Evolutionary conservation across 2,113 vertebrate genomes (phyloP), one percentile per base, ranked within the genome.

Genomic region (Procavia capensis): DNA sequence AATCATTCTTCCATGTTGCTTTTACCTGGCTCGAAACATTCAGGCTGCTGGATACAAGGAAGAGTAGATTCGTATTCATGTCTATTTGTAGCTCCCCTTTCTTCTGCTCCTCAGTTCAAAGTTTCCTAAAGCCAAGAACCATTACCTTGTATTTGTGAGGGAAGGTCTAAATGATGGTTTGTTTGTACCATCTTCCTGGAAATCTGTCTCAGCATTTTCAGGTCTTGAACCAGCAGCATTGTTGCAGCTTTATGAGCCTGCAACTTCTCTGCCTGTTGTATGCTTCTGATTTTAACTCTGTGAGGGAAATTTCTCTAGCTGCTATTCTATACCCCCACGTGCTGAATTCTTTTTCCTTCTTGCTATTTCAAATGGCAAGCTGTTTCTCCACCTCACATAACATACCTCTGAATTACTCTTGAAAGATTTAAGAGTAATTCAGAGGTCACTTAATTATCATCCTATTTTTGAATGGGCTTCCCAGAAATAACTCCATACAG

Each of bases 371-470:
- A 22, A 85, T 14, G 54, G 3, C 9, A 4, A 87, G 10, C 25
- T 91, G 10, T 68, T 95, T 96, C 59, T 68, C 34, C 59, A 3
- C 27, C 27, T 83, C 75, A 41, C 0, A 87, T 4, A 91, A 78
- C 76, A 63, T 43, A 68, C 84, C 66, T 84, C n/a, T n/a, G n/a
- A n/a, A n/a, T n/a, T n/a, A n/a, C n/a, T n/a, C n/a, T n/a, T n/a
- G n/a, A n/a, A 95, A 13, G 29, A 85, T 72, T 91, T 80, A 96
- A 72, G 54, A 93, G 64, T 74, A 68, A 90, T 50, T 78, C 57
- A 94, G 95, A 88, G 34, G 24, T 83, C 39, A 91, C 83, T 72
- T 80, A 84, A 93, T 88, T 63, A 93, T 43, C 39, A 78, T 93
- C 61, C 83, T 81, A 13, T 29, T 81, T 93, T 59, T 43, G 29